A percentile compares a stretch with the other conserved stretches of the same genome.
These are phyloP conservation scores for Coregonus clupeaformis DNA, from an alignment of 2,113 vertebrate genomes.

Conservation along the genomic window DNA sequence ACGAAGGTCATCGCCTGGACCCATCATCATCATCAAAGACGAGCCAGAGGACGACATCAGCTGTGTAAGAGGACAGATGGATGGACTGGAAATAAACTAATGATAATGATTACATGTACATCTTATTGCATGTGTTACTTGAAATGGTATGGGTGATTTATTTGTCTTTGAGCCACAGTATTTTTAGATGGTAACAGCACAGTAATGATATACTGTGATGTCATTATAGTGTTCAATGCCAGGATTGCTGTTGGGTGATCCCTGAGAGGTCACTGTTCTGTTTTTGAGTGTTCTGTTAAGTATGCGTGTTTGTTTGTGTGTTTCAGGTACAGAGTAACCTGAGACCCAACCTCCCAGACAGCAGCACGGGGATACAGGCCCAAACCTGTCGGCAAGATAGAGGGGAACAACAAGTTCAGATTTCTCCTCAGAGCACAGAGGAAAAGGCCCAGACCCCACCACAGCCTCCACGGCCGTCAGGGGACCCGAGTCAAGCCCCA, in stretches of 20 bases:
- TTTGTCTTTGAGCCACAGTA: neutral
- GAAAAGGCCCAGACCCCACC: conserved; percentile 8
- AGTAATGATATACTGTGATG: neutral
- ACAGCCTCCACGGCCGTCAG: neutral
- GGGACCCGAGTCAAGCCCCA: conserved; percentile 1
- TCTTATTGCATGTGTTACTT: too few relatives aligned
- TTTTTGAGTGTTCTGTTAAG: neutral
- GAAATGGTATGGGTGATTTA: too few relatives aligned
- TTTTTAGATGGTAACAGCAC: neutral
- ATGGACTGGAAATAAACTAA: neutral
- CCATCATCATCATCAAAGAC: conserved; percentile 56
- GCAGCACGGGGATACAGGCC: conserved; percentile 57
- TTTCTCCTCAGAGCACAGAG: conserved; percentile 15
- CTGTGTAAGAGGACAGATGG: conserved; percentile 15
- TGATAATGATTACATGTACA: too few relatives aligned
- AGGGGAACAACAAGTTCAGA: conserved; percentile 13
- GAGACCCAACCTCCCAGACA: conserved; percentile 58
- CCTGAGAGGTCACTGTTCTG: too few relatives aligned
- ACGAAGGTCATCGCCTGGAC: conserved; percentile 48
- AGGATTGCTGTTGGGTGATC: too few relatives aligned
- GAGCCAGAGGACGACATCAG: conserved; percentile 52
- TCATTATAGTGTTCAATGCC: too few relatives aligned
- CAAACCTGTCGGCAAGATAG: conserved; percentile 1
- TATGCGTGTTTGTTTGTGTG: neutral
- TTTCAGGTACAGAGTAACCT: conserved; percentile 41